A percentile compares a stretch with the other conserved stretches of the same genome.
These are phyloP conservation scores for Coenonympha glycerion DNA, from an alignment of 2,888 invertebrate species.

Conservation along the genomic window DNA sequence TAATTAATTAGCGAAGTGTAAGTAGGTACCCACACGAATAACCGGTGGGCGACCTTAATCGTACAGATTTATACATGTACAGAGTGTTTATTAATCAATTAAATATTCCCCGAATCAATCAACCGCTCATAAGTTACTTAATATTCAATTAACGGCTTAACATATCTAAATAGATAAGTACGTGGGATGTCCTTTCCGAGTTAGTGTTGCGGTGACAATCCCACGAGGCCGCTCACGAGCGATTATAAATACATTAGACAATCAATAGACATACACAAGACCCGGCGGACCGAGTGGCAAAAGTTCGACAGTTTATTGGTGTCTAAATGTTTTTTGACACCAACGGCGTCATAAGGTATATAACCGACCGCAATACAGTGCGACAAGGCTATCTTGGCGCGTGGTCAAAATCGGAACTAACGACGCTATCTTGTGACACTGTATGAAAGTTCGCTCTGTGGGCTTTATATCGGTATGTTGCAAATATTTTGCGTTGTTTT, in stretches of 20 bases:
- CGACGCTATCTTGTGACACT: no score
- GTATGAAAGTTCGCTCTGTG: no score
- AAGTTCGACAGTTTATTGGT: no score
- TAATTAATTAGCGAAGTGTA: conserved; percentile 12
- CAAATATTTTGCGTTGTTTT: no score
- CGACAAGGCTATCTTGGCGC: no score
- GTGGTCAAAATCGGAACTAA: no score
- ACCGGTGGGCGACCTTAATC: conserved; percentile 32
- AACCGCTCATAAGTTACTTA: conserved; percentile 48
- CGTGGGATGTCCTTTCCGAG: conserved; percentile 37
- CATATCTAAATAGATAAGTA: conserved; percentile 36
- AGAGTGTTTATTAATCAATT: conserved; percentile 52
- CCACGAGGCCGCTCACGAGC: conserved; percentile 29
- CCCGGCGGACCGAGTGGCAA: no score
- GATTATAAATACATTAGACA: conserved; percentile 61
- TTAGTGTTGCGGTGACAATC: conserved; percentile 22
- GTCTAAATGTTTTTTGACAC: no score
- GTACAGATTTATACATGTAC: conserved; percentile 44
- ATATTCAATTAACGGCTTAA: conserved; percentile 57
- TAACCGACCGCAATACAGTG: no score
- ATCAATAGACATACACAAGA: no score
- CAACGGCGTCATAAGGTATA: no score
- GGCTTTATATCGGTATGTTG: no score
- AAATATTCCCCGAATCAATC: conserved; percentile 55
- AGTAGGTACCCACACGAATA: conserved; percentile 24